A percentile compares a stretch with the other conserved stretches of the same genome.
phyloP scores from a whole-genome alignment of 2,888 invertebrate species.

The Diaprepes abbreviatus region DNA sequence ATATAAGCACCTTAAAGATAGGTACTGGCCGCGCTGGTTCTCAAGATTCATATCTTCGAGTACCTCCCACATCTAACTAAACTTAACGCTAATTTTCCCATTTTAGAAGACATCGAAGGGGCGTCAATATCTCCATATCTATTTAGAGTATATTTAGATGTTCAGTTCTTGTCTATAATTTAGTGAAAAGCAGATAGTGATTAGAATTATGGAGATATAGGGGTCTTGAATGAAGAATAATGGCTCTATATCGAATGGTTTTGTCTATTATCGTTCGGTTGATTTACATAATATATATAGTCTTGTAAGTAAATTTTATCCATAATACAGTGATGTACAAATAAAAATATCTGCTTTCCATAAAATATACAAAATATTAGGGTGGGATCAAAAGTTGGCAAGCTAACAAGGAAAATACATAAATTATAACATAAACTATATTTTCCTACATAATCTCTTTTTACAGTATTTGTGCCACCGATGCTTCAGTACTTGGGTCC shows the following conservation, averaged over 20 bases:
- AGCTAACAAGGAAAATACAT: too few relatives aligned
- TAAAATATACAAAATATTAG: too few relatives aligned
- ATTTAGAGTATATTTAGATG: constrained; percentile 41
- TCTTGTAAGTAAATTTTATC: too few relatives aligned
- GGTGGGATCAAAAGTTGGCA: too few relatives aligned
- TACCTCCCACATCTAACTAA: constrained; percentile 40
- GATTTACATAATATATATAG: too few relatives aligned
- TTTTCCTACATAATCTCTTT: too few relatives aligned
- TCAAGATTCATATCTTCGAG: constrained; percentile 41
- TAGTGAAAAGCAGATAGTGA: constrained; percentile 26
- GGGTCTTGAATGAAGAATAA: not conserved
- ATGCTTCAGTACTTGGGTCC: too few relatives aligned
- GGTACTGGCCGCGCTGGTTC: constrained; percentile 29
- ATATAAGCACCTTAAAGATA: constrained; percentile 36
- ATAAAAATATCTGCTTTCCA: too few relatives aligned
- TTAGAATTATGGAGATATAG: constrained; percentile 11
- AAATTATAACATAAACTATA: too few relatives aligned
- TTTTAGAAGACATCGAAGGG: constrained; percentile 38
- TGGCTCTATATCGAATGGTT: not conserved
- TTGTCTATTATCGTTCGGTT: too few relatives aligned
- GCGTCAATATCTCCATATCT: constrained; percentile 38
- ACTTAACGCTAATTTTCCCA: constrained; percentile 42
- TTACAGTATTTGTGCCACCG: too few relatives aligned
- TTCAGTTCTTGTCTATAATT: constrained; percentile 28
- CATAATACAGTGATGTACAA: too few relatives aligned